These are phyloP conservation scores for Toxostoma redivivum DNA, from an alignment of 2,113 vertebrate genomes.

Conservation along the genomic window DNA sequence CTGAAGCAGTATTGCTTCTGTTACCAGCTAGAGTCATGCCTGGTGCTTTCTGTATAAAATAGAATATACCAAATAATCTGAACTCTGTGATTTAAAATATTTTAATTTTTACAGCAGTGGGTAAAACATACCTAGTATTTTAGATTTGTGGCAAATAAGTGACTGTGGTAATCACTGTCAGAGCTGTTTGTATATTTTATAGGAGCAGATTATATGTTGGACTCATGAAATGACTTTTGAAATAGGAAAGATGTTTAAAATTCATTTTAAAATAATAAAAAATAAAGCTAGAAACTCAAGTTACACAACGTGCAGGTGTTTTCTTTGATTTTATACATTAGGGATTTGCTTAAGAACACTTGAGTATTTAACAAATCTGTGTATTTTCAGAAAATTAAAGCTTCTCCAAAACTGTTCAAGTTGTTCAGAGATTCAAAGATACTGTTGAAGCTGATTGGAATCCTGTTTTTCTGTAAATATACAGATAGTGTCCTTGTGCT, in stretches of 20 bases:
- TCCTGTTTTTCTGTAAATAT: neutral
- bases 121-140: neutral
- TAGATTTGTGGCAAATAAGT: neutral
- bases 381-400: neutral
- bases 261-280: neutral
- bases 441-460: neutral
- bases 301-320: neutral
- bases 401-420: neutral
- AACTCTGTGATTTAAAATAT: neutral
- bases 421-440: neutral
- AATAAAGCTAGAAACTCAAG: neutral
- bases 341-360: neutral
- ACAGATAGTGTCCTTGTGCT: neutral
- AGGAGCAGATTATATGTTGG: neutral
- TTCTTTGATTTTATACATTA: neutral
- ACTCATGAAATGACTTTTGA: neutral
- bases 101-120: neutral
- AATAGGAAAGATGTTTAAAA: neutral
- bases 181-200: neutral
- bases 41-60: neutral
- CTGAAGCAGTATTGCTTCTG: neutral
- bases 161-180: neutral
- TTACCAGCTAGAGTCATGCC: neutral
- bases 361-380: neutral
- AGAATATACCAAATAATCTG: neutral